Evolutionary conservation across 2,113 vertebrate genomes (phyloP), one percentile per base, ranked within the genome.

Genomic region (Ptilonorhynchus violaceus): DNA sequence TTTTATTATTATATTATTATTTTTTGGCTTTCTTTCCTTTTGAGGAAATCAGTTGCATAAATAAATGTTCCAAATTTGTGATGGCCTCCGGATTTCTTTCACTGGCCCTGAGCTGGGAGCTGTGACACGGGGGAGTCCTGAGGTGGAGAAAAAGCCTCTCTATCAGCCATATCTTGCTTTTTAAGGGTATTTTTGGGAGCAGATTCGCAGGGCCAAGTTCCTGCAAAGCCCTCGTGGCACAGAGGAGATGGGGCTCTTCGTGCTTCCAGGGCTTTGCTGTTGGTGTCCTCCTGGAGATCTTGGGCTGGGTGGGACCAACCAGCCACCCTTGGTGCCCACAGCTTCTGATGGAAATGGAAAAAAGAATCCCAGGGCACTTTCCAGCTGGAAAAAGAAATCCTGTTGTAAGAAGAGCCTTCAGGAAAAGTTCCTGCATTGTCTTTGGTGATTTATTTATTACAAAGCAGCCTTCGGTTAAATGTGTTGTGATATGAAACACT

Each of bases 51-150:
- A 49, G 64, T 96, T 96, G 91, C 93, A 75, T 88, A 94, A 97
- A 97, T 95, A 97, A 96, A 96, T 96, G 95, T 96, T 96, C 95
- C 74, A 79, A 96, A 95, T 96, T 89, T 20, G 93, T 67, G 89
- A 73, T 79, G 79, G 85, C 50, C 80, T 96, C 77, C 89, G 85
- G 60, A 15, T 85, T 96, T 96, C 76, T 92, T 96, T 85, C 0
- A 3, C 81, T 33, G 21, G n/a, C 66, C 59, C 16, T 28, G 49
- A 18, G 1, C 31, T 2, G 11, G 84, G 87, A 80, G 50, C 59
- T 37, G 62, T 20, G 66, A 5, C 27, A 13, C 1, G 25, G 10
- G 66, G 47, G 56, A 56, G 24, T 56, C 60, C 25, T 5, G 30
- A 33, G 16, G 49, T 30, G 44, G 13, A 58, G 52, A 11, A 28